A percentile compares a stretch with the other conserved stretches of the same genome.
phyloP scores from a whole-genome alignment of 2,797 vertebrate species.

The Brotogeris chrysoptera region DNA sequence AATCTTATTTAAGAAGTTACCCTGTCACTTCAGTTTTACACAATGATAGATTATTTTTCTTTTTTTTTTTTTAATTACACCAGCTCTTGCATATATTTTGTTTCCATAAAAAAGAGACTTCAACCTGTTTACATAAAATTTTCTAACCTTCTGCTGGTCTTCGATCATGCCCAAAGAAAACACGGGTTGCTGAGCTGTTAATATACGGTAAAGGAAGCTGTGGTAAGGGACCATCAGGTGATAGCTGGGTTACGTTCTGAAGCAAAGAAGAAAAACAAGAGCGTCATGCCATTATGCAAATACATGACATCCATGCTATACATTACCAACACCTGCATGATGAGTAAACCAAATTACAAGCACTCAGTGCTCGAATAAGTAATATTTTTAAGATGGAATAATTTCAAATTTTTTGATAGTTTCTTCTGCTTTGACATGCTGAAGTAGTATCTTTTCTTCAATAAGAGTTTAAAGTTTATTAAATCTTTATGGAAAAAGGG shows the following conservation, averaged over 20 bases:
- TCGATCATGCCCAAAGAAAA: conserved; percentile 95
- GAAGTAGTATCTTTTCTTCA: not conserved
- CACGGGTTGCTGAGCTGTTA: conserved; percentile 87
- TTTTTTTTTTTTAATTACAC: not conserved
- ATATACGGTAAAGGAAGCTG: conserved; percentile 94
- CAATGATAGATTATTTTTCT: not conserved
- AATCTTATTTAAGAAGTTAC: not conserved
- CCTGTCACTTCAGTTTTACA: not conserved
- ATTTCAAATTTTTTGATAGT: not conserved
- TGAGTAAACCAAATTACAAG: not conserved
- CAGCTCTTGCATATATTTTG: not conserved
- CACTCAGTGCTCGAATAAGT: not conserved
- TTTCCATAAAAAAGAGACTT: not conserved
- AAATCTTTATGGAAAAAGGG: not conserved
- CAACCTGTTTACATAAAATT: not conserved
- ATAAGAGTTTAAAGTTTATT: not conserved
- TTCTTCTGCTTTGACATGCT: not conserved
- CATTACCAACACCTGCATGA: not conserved
- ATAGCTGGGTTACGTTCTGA: conserved; percentile 84
- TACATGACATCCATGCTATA: not conserved
- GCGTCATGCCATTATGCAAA: not conserved
- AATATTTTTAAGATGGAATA: not conserved
- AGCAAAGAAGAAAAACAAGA: not conserved
- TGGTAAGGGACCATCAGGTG: conserved; percentile 80
- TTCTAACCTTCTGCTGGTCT: conserved; percentile 90